Percentiles rank a stretch among this genome's conserved stretches.
Conservation (phyloP, 2,113 vertebrate genomes). For the Phalacrocorax aristotelis region DNA sequence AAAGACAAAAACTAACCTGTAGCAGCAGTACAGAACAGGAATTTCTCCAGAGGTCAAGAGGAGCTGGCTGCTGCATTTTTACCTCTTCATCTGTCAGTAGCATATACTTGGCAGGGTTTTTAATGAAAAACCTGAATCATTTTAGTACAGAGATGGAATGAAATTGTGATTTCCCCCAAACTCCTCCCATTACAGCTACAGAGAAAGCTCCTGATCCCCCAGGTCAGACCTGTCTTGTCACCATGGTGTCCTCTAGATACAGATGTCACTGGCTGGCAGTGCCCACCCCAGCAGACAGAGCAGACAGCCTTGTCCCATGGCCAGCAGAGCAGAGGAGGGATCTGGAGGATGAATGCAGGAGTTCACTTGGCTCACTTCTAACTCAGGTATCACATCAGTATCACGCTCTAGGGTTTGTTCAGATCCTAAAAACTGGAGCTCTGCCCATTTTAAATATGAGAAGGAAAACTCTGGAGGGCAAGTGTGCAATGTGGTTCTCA, state of each 20-base stretch:
- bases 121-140: neutral
- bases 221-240: neutral
- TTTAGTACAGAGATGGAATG: neutral
- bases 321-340: neutral
- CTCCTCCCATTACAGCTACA: neutral
- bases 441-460: neutral
- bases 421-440: neutral
- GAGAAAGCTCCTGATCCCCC: neutral
- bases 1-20: neutral
- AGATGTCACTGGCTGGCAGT: neutral
- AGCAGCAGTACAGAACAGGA: neutral
- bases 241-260: neutral
- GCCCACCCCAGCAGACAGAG: neutral
- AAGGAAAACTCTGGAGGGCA: neutral
- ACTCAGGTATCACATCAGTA: neutral
- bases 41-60: neutral
- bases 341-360: neutral
- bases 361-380: neutral
- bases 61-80: neutral
- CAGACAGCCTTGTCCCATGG: rapidly evolving
- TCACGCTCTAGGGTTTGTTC: neutral
- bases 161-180: neutral
- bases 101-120: neutral
- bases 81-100: neutral
- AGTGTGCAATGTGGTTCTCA: rapidly evolving